A percentile compares a stretch with the other conserved stretches of the same genome.
These are phyloP conservation scores for Andrena bicolor DNA, from an alignment of 2,888 invertebrate species.

Conservation along the genomic window DNA sequence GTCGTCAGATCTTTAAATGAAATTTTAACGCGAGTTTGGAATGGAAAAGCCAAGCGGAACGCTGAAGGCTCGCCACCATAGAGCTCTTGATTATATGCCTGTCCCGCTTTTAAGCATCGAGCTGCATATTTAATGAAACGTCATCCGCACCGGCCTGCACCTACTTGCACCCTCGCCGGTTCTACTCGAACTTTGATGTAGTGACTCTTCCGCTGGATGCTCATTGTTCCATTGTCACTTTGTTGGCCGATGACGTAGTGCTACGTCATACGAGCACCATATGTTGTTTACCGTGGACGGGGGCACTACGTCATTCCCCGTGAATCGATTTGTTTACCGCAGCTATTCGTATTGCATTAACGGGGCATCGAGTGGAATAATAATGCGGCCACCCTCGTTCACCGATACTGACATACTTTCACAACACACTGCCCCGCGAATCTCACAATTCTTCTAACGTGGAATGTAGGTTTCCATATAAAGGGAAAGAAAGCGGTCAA, in stretches of 20 bases:
- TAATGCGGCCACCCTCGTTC: slow-evolving; percentile 36
- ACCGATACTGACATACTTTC: slow-evolving; percentile 11
- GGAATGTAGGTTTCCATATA: neutral
- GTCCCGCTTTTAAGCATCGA: slow-evolving; percentile 14
- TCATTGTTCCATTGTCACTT: slow-evolving; percentile 59
- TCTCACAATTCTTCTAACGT: neutral
- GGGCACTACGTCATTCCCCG: slow-evolving; percentile 44
- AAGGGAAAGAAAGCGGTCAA: neutral
- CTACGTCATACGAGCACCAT: slow-evolving; percentile 53
- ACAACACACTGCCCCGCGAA: neutral
- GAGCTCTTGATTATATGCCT: slow-evolving; percentile 6
- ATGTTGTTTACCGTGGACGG: slow-evolving; percentile 50
- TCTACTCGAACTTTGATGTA: slow-evolving; percentile 53
- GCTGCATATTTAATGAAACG: slow-evolving; percentile 57
- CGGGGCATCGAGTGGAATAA: slow-evolving; percentile 45
- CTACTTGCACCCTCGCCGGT: slow-evolving; percentile 34
- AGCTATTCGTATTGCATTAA: slow-evolving; percentile 53
- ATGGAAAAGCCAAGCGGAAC: too few relatives aligned
- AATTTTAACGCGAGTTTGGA: too few relatives aligned
- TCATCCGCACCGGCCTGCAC: slow-evolving; percentile 38
- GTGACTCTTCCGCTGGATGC: slow-evolving; percentile 57
- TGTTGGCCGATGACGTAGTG: slow-evolving; percentile 50
- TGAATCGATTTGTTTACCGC: slow-evolving; percentile 56
- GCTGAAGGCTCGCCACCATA: neutral
- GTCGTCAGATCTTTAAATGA: too few relatives aligned